Evolutionary conservation across 2,888 invertebrate species (phyloP).

Genomic region (Acheta domesticus): DNA sequence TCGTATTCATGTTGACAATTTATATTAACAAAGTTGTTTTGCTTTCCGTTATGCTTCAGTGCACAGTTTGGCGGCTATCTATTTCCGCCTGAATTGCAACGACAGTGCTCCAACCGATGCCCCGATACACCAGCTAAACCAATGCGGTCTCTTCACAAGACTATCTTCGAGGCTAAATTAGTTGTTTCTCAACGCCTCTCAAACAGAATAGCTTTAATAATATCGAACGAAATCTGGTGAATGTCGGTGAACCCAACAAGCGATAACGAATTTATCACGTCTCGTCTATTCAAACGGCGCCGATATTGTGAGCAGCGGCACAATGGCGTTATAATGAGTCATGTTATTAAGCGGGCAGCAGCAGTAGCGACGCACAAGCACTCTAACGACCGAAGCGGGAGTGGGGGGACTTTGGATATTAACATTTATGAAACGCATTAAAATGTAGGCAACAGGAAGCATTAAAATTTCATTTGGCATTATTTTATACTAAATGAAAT

Average conservation of each 20-base stretch:
- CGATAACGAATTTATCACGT: constrained; percentile 4
- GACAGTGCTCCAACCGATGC: too few relatives aligned
- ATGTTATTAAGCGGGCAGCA: background rate
- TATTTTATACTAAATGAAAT: constrained; percentile 18
- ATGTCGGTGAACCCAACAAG: background rate
- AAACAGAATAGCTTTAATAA: too few relatives aligned
- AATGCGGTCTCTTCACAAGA: too few relatives aligned
- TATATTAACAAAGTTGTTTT: too few relatives aligned
- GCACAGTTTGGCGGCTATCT: too few relatives aligned
- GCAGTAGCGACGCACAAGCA: background rate
- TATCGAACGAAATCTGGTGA: background rate
- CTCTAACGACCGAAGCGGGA: constrained; percentile 1
- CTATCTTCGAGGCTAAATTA: too few relatives aligned
- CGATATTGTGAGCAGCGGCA: background rate
- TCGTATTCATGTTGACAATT: too few relatives aligned
- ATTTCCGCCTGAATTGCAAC: too few relatives aligned
- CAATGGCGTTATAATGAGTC: constrained; percentile 3
- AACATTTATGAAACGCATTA: constrained; percentile 9
- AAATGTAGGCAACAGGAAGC: background rate
- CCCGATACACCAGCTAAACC: too few relatives aligned
- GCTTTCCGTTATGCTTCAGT: too few relatives aligned
- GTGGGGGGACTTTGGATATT: background rate
- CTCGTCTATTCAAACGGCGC: background rate
- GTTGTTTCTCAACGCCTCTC: too few relatives aligned
- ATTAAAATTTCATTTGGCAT: constrained; percentile 18